Evolutionary conservation across 2,113 vertebrate species (phyloP).

Genomic region (Ceratotherium simum): DNA sequence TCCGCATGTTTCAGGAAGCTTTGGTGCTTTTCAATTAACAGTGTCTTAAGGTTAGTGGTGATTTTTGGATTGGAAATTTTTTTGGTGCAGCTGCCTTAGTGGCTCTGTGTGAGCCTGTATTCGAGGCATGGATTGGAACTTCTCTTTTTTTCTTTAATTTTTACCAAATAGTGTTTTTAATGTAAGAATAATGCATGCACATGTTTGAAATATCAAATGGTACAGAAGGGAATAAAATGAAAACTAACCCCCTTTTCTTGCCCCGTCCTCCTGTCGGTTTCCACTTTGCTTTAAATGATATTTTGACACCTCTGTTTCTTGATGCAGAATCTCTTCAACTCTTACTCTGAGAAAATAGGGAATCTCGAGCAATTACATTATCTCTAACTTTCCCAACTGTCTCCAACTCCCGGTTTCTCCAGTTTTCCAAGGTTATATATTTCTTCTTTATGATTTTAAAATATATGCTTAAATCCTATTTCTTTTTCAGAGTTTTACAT

Average conservation of each 20-base stretch:
- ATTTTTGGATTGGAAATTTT: constrained; percentile 31
- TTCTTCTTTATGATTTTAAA: constrained; percentile 18
- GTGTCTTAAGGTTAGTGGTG: not conserved
- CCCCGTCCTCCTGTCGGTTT: not conserved
- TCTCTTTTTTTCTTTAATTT: not conserved
- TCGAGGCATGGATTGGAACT: not conserved
- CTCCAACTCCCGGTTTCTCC: not conserved
- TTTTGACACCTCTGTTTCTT: not conserved
- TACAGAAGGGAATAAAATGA: not conserved
- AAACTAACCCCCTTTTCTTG: not conserved
- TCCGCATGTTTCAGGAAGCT: not conserved
- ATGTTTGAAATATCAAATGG: not conserved
- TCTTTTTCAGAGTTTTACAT: not conserved
- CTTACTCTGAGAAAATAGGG: not conserved
- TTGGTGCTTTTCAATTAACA: not conserved
- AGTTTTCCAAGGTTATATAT: not conserved
- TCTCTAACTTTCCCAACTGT: not conserved
- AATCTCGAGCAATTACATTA: not conserved
- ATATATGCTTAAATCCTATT: not conserved
- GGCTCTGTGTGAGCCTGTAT: not conserved
- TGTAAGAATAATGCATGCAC: not conserved
- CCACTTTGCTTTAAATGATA: not conserved
- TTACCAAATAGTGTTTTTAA: constrained; percentile 15
- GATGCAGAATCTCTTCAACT: not conserved
- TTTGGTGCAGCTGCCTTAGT: not conserved